Evolutionary conservation across 2,888 invertebrate species (phyloP), one percentile per base, ranked within the genome.

Genomic region (Chrysina gloriosa): DNA sequence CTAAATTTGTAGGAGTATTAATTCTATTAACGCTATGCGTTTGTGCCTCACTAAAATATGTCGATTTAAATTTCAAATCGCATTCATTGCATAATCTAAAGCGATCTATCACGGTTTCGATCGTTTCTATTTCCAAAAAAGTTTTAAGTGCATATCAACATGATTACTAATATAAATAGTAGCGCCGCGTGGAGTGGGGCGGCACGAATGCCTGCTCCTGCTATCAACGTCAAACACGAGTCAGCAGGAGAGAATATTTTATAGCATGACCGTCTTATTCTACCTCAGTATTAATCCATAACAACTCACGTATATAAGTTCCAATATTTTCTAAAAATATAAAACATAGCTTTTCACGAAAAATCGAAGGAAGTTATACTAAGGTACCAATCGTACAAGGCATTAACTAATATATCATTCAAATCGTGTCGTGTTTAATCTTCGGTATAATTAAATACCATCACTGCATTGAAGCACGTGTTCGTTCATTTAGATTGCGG

Each of bases 171-270:
- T 36, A 42, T 65, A 65, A 54, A 54, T 54, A 52, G 65, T 65
- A 54, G 36, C 45, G 48, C 21, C 31, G 52, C 39, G 50, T 63
- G 50, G 67, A 52, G 67, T 58, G 67, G 63, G 63, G 61, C 39
- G 34, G 63, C 34, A 50, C 48, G 48, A 48, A 64, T 52, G 64
- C 56, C 56, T 45, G 45, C 29, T 63, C 63, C 54, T 61, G 67
- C 63, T 67, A 67, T 69, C 69, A 73, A 73, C 73, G 73, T 73
- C 73, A 73, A 73, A 67, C 67, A 54, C 72, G 71, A 65, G 71
- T 66, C 69, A n/a, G n/a, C n/a, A 71, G 66, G 63, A 48, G 70
- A 68, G 73, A 71, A 70, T 73, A 73, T 70, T 73, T 71, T 71
- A 71, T 71, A 71, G 71, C 65, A 68, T 66, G 69, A 67, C 73